Conservation (phyloP, 1,140 invertebrate species). For the Zophobas morio region DNA sequence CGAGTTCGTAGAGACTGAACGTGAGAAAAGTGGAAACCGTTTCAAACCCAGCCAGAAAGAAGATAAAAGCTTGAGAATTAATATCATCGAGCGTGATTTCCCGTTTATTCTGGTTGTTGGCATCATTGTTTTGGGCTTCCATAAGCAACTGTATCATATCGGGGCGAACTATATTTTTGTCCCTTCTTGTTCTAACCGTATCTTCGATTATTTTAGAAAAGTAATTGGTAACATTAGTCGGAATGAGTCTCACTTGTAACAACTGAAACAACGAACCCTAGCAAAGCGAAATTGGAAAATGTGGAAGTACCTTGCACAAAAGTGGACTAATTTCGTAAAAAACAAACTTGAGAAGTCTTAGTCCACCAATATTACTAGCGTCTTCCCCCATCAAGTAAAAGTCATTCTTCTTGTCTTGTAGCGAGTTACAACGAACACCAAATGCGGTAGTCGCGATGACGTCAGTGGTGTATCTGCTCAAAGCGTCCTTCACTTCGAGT, state of each 20-base stretch:
- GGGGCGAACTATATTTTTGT: conserved; percentile 63
- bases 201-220: conserved; percentile 57
- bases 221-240: not conserved
- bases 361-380: conserved; percentile 56
- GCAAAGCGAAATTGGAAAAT: not conserved
- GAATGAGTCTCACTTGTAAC: not conserved
- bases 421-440: conserved; percentile 65
- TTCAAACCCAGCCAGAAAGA: conserved; percentile 64
- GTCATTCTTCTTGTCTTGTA: conserved; percentile 64
- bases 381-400: conserved; percentile 66
- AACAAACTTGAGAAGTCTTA: conserved; percentile 20
- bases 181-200: conserved; percentile 64
- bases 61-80: conserved; percentile 62
- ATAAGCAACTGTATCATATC: conserved; percentile 68
- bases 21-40: conserved; percentile 64
- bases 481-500: conserved; percentile 57
- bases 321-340: conserved; percentile 44
- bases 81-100: conserved; percentile 65
- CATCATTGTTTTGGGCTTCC: conserved; percentile 65
- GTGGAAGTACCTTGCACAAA: not conserved
- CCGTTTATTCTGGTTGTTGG: conserved; percentile 45
- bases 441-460: conserved; percentile 67
- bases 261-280: not conserved
- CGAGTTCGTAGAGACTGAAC: conserved; percentile 63
- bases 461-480: conserved; percentile 63